These are phyloP conservation scores for Melanostoma mellinum DNA, from an alignment of 2,888 invertebrate genomes.

Conservation along the genomic window DNA sequence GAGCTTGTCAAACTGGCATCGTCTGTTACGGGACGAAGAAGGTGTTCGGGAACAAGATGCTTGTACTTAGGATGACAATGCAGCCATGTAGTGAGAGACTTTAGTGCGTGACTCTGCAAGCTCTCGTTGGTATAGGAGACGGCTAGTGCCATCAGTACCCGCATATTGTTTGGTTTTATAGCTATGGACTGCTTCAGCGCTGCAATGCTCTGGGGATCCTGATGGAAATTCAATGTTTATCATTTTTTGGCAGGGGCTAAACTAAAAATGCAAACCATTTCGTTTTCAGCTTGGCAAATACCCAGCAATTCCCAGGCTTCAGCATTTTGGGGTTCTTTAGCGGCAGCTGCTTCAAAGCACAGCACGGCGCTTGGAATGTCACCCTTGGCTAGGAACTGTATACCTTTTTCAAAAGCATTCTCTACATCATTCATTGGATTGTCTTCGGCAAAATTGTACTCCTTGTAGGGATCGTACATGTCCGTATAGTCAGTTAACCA, in stretches of 20 bases:
- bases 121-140: constrained; percentile 98
- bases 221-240: background rate
- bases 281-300: constrained; percentile 98
- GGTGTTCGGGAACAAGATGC: constrained; percentile 85
- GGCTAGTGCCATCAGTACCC: constrained; percentile 94
- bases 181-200: constrained; percentile 93
- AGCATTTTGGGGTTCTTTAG: constrained; percentile 89
- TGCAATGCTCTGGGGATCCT: constrained; percentile 95
- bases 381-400: constrained; percentile 90
- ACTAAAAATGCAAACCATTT: constrained; percentile 83
- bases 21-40: constrained; percentile 77
- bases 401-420: constrained; percentile 93
- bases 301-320: constrained; percentile 95
- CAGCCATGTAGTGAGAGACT: constrained; percentile 90
- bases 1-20: constrained; percentile 81
- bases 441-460: constrained; percentile 84
- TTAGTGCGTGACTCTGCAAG: constrained; percentile 93
- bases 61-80: constrained; percentile 91
- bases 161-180: constrained; percentile 90
- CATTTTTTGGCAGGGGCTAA: background rate
- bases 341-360: constrained; percentile 97
- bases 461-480: constrained; percentile 86
- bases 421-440: constrained; percentile 91
- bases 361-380: constrained; percentile 97
- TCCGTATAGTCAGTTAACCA: constrained; percentile 89